phyloP scores from a whole-genome alignment of 2,113 vertebrate species.

The Athene noctua region DNA sequence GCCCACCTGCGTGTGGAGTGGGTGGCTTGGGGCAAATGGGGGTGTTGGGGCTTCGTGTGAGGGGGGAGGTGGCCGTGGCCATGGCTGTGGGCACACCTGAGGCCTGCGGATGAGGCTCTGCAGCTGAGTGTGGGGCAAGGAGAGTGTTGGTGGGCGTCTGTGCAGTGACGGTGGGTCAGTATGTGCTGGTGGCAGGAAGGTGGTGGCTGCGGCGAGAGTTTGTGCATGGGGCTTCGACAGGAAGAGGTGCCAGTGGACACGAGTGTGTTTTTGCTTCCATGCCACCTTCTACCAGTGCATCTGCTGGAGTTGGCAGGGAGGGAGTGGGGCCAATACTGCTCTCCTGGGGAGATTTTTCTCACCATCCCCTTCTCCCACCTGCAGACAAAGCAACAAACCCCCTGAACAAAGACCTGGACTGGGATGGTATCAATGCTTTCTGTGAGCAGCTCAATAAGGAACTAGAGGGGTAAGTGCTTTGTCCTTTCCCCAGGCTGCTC shows the following conservation, averaged over 20 bases:
- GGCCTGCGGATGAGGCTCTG: not conserved
- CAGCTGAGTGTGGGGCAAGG: not conserved
- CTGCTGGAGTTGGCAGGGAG: not conserved
- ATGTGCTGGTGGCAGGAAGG: not conserved
- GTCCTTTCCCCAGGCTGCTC: not conserved
- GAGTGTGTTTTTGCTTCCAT: too few species aligned
- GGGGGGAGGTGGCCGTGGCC: not conserved
- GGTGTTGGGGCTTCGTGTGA: not conserved
- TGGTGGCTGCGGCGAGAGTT: not conserved
- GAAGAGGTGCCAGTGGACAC: fast-evolving
- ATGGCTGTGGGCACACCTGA: too few species aligned
- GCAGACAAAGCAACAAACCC: constrained; percentile 94
- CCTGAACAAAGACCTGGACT: constrained; percentile 90
- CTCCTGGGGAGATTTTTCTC: not conserved
- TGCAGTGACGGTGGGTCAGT: not conserved
- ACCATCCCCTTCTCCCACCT: not conserved
- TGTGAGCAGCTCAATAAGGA: constrained; percentile 93
- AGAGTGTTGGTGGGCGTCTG: not conserved
- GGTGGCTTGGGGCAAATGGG: too few species aligned
- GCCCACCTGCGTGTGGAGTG: too few species aligned
- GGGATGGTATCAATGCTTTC: constrained; percentile 88
- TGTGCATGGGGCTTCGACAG: not conserved
- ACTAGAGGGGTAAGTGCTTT: constrained; percentile 86
- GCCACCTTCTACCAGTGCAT: fast-evolving
- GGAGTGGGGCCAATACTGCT: fast-evolving